A percentile compares a stretch with the other conserved stretches of the same genome.
Conservation (phyloP, 2,888 invertebrate species). For the Sesia apiformis region DNA sequence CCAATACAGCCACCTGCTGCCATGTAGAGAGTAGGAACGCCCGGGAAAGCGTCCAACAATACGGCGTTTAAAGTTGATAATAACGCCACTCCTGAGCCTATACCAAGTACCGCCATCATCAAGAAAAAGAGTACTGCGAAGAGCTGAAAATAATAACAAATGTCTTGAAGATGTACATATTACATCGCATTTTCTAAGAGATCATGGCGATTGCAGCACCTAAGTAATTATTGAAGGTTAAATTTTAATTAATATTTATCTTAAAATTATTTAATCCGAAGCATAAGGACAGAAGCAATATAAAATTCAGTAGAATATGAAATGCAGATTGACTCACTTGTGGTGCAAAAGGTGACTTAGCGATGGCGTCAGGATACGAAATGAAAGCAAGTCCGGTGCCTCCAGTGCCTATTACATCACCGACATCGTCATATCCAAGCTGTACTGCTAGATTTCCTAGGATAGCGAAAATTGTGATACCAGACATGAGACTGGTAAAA, state of each 20-base stretch:
- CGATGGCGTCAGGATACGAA: conserved; percentile 88
- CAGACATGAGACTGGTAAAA: conserved; percentile 86
- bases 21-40: conserved; percentile 73
- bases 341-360: conserved; percentile 82
- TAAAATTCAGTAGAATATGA: too few relatives aligned
- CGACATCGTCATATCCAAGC: conserved; percentile 73
- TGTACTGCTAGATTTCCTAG: conserved; percentile 85
- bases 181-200: too few relatives aligned
- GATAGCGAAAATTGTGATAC: conserved; percentile 87
- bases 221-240: not conserved
- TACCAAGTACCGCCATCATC: conserved; percentile 86
- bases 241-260: not conserved
- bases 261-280: too few relatives aligned
- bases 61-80: conserved; percentile 79
- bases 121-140: conserved; percentile 87
- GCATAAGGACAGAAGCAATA: too few relatives aligned
- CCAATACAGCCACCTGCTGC: conserved; percentile 61
- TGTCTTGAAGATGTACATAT: not conserved
- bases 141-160: conserved; percentile 56
- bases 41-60: conserved; percentile 79
- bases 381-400: conserved; percentile 89
- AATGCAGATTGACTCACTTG: conserved; percentile 64
- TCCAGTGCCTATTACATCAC: conserved; percentile 78
- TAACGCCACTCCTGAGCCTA: conserved; percentile 84
- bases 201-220: too few relatives aligned